Conservation (phyloP, 2,888 invertebrate species). For the Brenthis hecate region DNA sequence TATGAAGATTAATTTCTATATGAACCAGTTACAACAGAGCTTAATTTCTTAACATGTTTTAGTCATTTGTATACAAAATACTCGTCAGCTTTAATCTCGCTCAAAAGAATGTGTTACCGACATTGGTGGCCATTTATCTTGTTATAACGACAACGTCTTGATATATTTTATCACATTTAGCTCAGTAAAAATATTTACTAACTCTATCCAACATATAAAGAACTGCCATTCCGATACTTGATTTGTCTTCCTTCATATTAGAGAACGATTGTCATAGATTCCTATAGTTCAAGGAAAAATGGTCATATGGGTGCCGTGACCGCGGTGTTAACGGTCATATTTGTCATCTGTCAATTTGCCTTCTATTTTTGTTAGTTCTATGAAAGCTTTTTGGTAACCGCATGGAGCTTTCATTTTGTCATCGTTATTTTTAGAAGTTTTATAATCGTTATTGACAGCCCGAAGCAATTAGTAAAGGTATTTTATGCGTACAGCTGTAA, state of each 20-base stretch:
- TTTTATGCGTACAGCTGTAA: slow-evolving; percentile 40
- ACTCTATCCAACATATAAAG: slow-evolving; percentile 50
- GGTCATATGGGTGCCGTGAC: slow-evolving; percentile 59
- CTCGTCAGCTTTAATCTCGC: slow-evolving; percentile 62
- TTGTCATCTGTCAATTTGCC: slow-evolving; percentile 82
- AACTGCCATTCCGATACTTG: slow-evolving; percentile 46
- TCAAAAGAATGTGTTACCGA: slow-evolving; percentile 63
- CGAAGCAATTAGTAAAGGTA: slow-evolving; percentile 49
- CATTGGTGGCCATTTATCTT: slow-evolving; percentile 72
- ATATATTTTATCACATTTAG: slow-evolving; percentile 80
- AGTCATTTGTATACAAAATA: slow-evolving; percentile 54
- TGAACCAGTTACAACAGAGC: slow-evolving; percentile 54
- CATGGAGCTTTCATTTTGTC: slow-evolving; percentile 69
- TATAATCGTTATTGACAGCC: slow-evolving; percentile 76
- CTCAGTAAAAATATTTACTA: slow-evolving; percentile 74
- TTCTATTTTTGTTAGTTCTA: slow-evolving; percentile 77
- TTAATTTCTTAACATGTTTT: slow-evolving; percentile 47
- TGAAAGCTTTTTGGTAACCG: slow-evolving; percentile 74
- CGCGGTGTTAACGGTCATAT: slow-evolving; percentile 77
- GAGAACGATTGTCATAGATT: slow-evolving; percentile 30
- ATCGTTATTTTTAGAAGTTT: slow-evolving; percentile 75
- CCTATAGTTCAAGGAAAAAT: slow-evolving; percentile 48
- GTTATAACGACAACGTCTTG: slow-evolving; percentile 79
- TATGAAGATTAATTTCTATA: slow-evolving; percentile 43
- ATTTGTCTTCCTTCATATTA: slow-evolving; percentile 23